A percentile compares a stretch with the other conserved stretches of the same genome.
phyloP scores from a whole-genome alignment of 2,113 vertebrate genomes.

The Equus quagga region DNA sequence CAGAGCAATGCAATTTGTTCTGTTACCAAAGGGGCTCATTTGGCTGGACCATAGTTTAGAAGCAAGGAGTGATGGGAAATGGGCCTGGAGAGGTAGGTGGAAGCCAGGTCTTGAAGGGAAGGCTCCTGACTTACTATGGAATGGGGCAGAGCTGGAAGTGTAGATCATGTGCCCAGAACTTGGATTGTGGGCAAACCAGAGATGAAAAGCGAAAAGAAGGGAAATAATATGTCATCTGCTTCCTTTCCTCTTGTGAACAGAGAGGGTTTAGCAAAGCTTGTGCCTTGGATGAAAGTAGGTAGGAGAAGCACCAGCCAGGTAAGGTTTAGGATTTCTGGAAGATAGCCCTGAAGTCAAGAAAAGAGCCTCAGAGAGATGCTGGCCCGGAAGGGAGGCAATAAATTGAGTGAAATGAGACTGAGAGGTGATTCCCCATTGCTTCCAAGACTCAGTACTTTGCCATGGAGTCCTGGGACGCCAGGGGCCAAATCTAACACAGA shows the following conservation, averaged over 20 bases:
- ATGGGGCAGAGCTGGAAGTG: not conserved
- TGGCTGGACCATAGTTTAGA: not conserved
- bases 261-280: not conserved
- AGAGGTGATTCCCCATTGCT: not conserved
- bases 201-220: not conserved
- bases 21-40: accelerated
- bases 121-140: not conserved
- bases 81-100: not conserved
- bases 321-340: not conserved
- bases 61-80: not conserved
- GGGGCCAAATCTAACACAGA: not conserved
- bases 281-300: not conserved
- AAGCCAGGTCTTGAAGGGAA: not conserved
- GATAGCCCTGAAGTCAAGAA: not conserved
- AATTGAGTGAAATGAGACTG: not conserved
- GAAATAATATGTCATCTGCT: not conserved
- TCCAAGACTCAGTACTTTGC: not conserved
- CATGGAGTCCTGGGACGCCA: not conserved
- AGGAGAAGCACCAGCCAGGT: not conserved
- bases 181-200: not conserved
- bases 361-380: not conserved
- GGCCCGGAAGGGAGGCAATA: not conserved
- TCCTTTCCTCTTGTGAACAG: not conserved
- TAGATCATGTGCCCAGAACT: not conserved
- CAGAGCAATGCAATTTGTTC: not conserved